Conservation (phyloP, 2,888 invertebrate species). For the Melinaea menophilus region DNA sequence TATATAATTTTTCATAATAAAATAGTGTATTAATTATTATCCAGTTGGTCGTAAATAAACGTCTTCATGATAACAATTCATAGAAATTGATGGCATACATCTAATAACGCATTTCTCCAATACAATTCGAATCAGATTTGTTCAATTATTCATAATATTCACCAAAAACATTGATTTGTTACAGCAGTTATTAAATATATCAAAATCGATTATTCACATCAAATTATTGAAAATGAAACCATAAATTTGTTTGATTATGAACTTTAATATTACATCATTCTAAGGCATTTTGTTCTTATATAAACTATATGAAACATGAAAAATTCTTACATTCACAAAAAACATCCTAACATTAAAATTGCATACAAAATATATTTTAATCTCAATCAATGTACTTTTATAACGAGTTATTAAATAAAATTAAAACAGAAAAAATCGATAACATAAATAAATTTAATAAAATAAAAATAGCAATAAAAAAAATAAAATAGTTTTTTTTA, state of each 20-base stretch:
- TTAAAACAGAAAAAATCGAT: slow-evolving; percentile 8
- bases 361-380: slow-evolving; percentile 12
- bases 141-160: too few species aligned
- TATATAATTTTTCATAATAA: slow-evolving; percentile 42
- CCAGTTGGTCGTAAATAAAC: neutral
- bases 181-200: neutral
- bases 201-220: neutral
- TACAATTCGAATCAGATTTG: too few species aligned
- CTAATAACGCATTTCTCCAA: too few species aligned
- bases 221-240: slow-evolving; percentile 8
- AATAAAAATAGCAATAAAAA: neutral
- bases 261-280: slow-evolving; percentile 22
- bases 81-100: too few species aligned
- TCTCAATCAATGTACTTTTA: slow-evolving; percentile 11
- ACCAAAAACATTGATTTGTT: neutral
- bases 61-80: too few species aligned
- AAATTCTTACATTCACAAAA: neutral
- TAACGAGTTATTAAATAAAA: slow-evolving; percentile 11
- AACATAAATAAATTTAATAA: slow-evolving; percentile 6
- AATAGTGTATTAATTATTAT: slow-evolving; percentile 21
- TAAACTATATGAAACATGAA: slow-evolving; percentile 19
- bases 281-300: slow-evolving; percentile 26
- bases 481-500: neutral
- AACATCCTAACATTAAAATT: slow-evolving; percentile 1
- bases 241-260: slow-evolving; percentile 6